Evolutionary conservation across 2,797 vertebrate genomes (phyloP), one percentile per base, ranked within the genome.

Genomic region (Pogoniulus pusillus): DNA sequence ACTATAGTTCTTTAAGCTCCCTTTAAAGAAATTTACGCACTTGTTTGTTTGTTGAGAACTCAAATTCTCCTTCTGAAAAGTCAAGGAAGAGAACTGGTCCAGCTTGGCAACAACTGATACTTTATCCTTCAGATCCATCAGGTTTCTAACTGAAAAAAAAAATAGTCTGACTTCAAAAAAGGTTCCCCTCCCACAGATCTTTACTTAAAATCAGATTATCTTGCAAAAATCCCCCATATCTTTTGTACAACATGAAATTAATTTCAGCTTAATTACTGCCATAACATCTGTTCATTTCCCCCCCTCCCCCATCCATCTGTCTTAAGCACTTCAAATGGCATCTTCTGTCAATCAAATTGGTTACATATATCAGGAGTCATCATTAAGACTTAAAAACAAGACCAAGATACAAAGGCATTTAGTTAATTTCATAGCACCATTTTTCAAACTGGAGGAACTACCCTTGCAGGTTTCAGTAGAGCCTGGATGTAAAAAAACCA

Each of bases 221-320:
- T 55, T 89, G 62, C 32, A 41, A 85, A 82, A 69, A 80, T 71
- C 5, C 5, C 15, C 39, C 39, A 39, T 15, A 37, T 41, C 24
- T 58, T 90, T 85, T 6, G 6, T 69, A 51, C 41, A 83, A 86
- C 18, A 43, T n/a, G 8, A 84, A 93, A 90, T 82, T 70, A 86
- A 90, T 94, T 85, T 96, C 51, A 92, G 43, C 58, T 75, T 81
- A 64, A 75, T 88, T 90, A 78, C 80, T 78, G 34, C 59, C 72
- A 69, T 35, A 93, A 82, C 69, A 92, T 89, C 89, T 91, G 86
- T n/a, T 79, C 76, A 59, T 47, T 34, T 59, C n/a, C 30, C 9
- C 7, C 30, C 9, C 7, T 1, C 1, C n/a, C 8, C 7, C 26
- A 47, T 91, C 87, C 85, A 87, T 92, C 85, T 93, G 91, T 63